phyloP scores from a whole-genome alignment of 2,888 invertebrate genomes.

The Empis livida region DNA sequence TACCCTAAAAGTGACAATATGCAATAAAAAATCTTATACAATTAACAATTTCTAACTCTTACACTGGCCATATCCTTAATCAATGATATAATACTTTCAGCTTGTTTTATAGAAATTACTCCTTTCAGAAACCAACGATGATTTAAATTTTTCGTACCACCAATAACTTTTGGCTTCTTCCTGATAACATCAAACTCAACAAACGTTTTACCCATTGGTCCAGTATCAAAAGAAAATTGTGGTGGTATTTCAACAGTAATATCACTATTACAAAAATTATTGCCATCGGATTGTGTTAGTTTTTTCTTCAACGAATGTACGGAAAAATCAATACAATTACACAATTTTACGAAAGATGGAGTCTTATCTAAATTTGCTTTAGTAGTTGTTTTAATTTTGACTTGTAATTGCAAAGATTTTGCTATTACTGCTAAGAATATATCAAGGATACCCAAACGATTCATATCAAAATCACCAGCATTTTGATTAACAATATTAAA shows the following conservation, averaged over 20 bases:
- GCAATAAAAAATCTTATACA: no score
- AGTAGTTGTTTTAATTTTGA: constrained; percentile 46
- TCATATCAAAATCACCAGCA: constrained; percentile 33
- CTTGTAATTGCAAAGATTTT: constrained; percentile 80
- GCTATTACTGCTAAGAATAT: constrained; percentile 83
- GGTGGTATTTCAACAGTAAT: not conserved
- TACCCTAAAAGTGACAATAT: constrained; percentile 48
- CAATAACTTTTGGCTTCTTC: constrained; percentile 17
- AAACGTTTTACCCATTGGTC: constrained; percentile 2
- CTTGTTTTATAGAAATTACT: constrained; percentile 67
- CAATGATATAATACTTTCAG: constrained; percentile 74
- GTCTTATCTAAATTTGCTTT: constrained; percentile 45
- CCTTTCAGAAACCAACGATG: constrained; percentile 79
- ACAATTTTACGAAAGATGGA: constrained; percentile 29
- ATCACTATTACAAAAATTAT: not conserved
- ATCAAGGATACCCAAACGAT: constrained; percentile 68
- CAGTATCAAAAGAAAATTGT: constrained; percentile 7
- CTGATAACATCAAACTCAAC: constrained; percentile 13
- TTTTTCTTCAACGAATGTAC: constrained; percentile 25
- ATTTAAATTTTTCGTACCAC: constrained; percentile 28
- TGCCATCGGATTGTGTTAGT: not conserved
- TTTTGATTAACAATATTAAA: constrained; percentile 55
- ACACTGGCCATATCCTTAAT: constrained; percentile 89
- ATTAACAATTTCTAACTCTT: constrained; percentile 25
- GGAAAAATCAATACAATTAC: constrained; percentile 31